phyloP scores from a whole-genome alignment of 2,797 vertebrate species.

The Aplochiton taeniatus region DNA sequence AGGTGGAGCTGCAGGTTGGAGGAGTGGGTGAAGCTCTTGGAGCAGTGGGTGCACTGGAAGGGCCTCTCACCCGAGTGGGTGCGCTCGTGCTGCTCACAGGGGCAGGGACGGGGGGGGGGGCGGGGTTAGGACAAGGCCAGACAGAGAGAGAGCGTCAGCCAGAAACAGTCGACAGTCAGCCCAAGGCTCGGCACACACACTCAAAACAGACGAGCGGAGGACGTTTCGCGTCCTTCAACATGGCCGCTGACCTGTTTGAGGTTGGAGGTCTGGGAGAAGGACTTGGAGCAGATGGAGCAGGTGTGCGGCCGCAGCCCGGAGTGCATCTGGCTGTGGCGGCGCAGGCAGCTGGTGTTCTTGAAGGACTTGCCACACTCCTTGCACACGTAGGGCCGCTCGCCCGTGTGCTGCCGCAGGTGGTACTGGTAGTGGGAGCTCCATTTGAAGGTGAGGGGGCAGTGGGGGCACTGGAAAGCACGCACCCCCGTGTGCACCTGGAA shows the following conservation, averaged over 20 bases:
- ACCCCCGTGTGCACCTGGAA: conserved; percentile 85
- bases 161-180: background rate
- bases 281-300: conserved; percentile 86
- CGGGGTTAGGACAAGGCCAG: background rate
- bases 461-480: conserved; percentile 88
- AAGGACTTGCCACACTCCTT: conserved; percentile 88
- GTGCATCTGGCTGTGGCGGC: conserved; percentile 85
- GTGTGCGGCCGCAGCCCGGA: conserved; percentile 85
- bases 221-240: too few relatives aligned
- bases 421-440: conserved; percentile 91
- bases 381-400: conserved; percentile 88
- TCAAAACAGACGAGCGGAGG: too few relatives aligned
- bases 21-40: conserved; percentile 88
- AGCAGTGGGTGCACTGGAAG: conserved; percentile 85
- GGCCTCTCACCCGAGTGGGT: conserved; percentile 91
- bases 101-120: background rate
- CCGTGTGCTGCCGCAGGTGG: too few relatives aligned
- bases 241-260: conserved; percentile 78
- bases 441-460: conserved; percentile 91
- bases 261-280: conserved; percentile 92
- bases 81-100: conserved; percentile 81
- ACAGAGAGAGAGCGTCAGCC: conserved; percentile 9
- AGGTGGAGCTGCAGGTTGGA: conserved; percentile 89
- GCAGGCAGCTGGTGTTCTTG: conserved; percentile 86
- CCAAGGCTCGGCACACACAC: background rate